Evolutionary conservation across 2,888 invertebrate species (phyloP).

Genomic region (Tricholauxania praeusta): DNA sequence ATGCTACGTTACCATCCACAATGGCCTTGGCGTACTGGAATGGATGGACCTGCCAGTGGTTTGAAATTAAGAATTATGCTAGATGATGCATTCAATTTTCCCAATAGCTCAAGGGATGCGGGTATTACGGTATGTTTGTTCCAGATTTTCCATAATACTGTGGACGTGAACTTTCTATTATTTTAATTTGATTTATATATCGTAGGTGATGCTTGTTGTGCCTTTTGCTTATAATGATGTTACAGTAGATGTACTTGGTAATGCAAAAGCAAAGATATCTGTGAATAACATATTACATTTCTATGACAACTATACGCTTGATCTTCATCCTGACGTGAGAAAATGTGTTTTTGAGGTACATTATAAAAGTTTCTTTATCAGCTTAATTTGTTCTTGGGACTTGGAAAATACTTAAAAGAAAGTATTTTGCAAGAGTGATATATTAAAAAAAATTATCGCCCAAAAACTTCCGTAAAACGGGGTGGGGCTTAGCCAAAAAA

Average conservation of each 20-base stretch:
- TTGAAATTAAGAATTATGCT: constrained; percentile 51
- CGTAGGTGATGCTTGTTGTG: constrained; percentile 53
- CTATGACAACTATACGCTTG: constrained; percentile 52
- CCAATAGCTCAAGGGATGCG: constrained; percentile 44
- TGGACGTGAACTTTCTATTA: not conserved
- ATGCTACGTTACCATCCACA: constrained; percentile 45
- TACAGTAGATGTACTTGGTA: constrained; percentile 48
- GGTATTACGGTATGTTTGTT: constrained; percentile 43
- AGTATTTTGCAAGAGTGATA: constrained; percentile 2
- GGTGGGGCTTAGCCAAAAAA: no score
- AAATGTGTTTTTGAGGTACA: constrained; percentile 57
- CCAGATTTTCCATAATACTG: not conserved
- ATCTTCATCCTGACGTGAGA: constrained; percentile 48
- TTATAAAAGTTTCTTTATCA: no score
- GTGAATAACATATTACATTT: constrained; percentile 53
- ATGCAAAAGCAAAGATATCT: constrained; percentile 50
- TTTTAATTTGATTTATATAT: not conserved
- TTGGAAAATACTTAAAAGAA: no score
- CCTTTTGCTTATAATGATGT: constrained; percentile 54
- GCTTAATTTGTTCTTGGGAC: no score
- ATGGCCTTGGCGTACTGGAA: constrained; percentile 49
- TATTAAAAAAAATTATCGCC: no score
- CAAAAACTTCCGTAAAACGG: no score
- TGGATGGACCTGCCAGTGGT: constrained; percentile 50
- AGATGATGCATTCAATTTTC: constrained; percentile 52